Evolutionary conservation across 1,140 invertebrate species (phyloP), one percentile per base, ranked within the genome.

Genomic region (Drosophila triauraria): DNA sequence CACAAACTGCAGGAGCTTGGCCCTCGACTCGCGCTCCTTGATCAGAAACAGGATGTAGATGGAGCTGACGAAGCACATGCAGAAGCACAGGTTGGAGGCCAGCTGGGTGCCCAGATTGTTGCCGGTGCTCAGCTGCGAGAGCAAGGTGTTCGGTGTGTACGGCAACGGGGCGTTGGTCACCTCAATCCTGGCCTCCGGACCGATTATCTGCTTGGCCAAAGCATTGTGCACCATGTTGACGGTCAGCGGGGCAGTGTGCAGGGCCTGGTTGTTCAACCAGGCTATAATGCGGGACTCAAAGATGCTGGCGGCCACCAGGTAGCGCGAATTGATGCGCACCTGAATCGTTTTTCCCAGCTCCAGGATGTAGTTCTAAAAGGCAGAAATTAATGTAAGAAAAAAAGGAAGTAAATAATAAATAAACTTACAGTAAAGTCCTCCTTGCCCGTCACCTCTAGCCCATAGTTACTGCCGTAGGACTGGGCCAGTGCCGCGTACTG

Each of bases 151-250:
- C 15, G 79, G 43, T 0, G 81, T 88, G 64, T 94, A 94, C 8
- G 96, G 95, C 83, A 97, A 93, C 0, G 97, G 97, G 91, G 96
- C 94, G 87, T 97, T 97, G 5, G 93, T 93, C 3, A 96, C 94
- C 3, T 91, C 92, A 43, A 98, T 95, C 1, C n/a, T 6, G 0
- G 59, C 15, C 8, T 64, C 13, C 0, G 58, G n/a, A 9, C 59
- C 57, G 2, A 80, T 43, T 17, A 77, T 0, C 13, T 91, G 13
- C 88, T 80, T 13, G 6, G 96, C 90, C 42, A 96, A 92, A 1
- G 95, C 94, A 84, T 96, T 95, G 63, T 96, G 94, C 4, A 95
- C 93, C 43, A 95, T 86, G 58, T 95, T 94, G 27, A 97, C 92
- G 0, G 95, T 93, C 10, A 96, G 93, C 0, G 95, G 95, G 7